Conservation (phyloP, 37 sponge, comb jelly and placozoan genomes). For the Oopsacas minuta region DNA sequence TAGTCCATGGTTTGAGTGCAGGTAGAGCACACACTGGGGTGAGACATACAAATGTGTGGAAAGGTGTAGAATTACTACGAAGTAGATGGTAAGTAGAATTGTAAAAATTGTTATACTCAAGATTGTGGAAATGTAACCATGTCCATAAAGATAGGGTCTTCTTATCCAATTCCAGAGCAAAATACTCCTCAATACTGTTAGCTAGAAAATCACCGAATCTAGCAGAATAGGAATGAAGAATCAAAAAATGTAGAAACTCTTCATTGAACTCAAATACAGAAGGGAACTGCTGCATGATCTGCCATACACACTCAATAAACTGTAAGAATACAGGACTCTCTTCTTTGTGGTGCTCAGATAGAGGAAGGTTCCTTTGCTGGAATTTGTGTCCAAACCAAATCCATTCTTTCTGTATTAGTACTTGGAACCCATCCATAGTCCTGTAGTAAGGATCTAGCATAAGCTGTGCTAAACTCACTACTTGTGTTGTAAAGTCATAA, state of each 20-base stretch:
- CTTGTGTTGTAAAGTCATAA: slow-evolving; percentile 78
- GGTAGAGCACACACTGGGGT: neutral
- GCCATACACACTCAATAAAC: slow-evolving; percentile 86
- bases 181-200: slow-evolving; percentile 31
- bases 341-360: slow-evolving; percentile 23
- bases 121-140: slow-evolving; percentile 53
- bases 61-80: neutral
- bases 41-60: neutral
- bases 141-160: slow-evolving; percentile 68
- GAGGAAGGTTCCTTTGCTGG: slow-evolving; percentile 29
- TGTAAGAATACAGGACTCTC: slow-evolving; percentile 75
- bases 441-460: slow-evolving; percentile 80
- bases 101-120: slow-evolving; percentile 40
- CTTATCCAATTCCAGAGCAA: slow-evolving; percentile 9
- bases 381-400: slow-evolving; percentile 77
- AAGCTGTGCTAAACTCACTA: slow-evolving; percentile 72
- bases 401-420: slow-evolving; percentile 87
- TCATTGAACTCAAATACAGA: slow-evolving; percentile 82
- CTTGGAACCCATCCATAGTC: slow-evolving; percentile 91
- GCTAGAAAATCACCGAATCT: slow-evolving; percentile 64
- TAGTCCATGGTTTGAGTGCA: neutral
- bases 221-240: slow-evolving; percentile 63
- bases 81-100: slow-evolving; percentile 43
- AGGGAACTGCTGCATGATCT: slow-evolving; percentile 64
- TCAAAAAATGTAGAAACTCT: slow-evolving; percentile 49